Conservation (phyloP, 2,113 vertebrate genomes). For the Phyllopteryx taeniolatus region DNA sequence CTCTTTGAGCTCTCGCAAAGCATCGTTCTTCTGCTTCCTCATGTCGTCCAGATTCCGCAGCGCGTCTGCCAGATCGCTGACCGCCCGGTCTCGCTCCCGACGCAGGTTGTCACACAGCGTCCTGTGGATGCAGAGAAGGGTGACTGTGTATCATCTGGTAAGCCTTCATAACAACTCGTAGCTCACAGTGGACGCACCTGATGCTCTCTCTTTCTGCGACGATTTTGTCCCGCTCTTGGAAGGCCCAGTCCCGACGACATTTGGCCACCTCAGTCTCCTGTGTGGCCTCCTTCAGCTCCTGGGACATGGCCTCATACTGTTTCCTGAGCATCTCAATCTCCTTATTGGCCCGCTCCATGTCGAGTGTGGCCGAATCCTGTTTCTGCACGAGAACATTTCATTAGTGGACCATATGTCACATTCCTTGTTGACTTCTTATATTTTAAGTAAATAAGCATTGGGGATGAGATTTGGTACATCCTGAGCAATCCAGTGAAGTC, state of each 20-base stretch:
- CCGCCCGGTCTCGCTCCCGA: constrained; percentile 88
- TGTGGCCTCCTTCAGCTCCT: constrained; percentile 92
- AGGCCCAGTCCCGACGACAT: constrained; percentile 95
- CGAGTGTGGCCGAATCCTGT: constrained; percentile 92
- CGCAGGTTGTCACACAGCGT: constrained; percentile 93
- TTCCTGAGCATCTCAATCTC: constrained; percentile 95
- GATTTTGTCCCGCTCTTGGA: constrained; percentile 96
- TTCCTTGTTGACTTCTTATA: neutral
- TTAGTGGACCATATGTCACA: neutral
- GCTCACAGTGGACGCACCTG: constrained; percentile 69
- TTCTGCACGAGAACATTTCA: constrained; percentile 70
- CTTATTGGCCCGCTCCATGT: constrained; percentile 93
- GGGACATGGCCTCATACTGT: constrained; percentile 92
- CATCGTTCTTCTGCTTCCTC: constrained; percentile 92
- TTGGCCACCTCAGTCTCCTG: constrained; percentile 98
- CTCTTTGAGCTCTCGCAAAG: constrained; percentile 88
- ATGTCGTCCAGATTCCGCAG: constrained; percentile 93
- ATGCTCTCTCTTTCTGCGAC: constrained; percentile 97
- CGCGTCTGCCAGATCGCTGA: constrained; percentile 92
- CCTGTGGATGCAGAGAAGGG: constrained; percentile 58
- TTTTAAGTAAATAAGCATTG: neutral
- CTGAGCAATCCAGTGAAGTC: neutral
- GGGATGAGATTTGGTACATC: neutral
- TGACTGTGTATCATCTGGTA: neutral
- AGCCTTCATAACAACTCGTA: constrained; percentile 10